Percentiles rank a stretch among this genome's conserved stretches.
These are phyloP conservation scores for Hylia prasina DNA, from an alignment of 2,113 vertebrate species.

Conservation along the genomic window DNA sequence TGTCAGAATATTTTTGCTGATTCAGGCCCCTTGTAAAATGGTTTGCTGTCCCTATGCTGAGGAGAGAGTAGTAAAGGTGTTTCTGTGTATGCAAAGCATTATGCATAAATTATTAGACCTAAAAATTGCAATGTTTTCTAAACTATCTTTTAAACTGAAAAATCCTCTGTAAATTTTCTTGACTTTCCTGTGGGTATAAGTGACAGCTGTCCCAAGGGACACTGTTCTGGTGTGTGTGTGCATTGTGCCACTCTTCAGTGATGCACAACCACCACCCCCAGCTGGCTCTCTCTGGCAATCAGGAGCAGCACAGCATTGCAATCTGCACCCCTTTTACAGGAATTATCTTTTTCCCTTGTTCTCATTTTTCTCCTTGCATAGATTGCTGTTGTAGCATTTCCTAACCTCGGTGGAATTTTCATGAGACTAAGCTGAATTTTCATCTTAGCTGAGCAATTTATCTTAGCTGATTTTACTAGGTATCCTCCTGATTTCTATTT, in stretches of 20 bases:
- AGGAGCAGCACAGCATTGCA: background rate
- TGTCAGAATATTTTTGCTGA: background rate
- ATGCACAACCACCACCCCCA: background rate
- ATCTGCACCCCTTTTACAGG: background rate
- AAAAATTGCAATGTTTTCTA: background rate
- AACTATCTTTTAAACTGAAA: background rate
- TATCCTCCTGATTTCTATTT: background rate
- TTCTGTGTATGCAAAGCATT: background rate
- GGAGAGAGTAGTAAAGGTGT: no score
- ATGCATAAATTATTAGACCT: background rate
- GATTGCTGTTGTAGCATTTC: background rate
- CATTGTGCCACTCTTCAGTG: background rate
- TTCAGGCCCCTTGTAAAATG: background rate
- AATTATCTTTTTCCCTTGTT: background rate
- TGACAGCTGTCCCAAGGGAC: background rate
- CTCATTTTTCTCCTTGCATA: background rate
- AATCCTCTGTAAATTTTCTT: background rate
- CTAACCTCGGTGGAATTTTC: background rate
- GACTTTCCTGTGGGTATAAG: background rate
- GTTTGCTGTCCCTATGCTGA: background rate
- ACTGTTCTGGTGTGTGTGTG: fast-evolving
- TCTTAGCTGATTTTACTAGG: background rate
- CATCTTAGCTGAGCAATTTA: background rate
- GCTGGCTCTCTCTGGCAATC: background rate
- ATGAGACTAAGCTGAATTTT: background rate